Percentiles rank a stretch among this genome's conserved stretches.
Evolutionary conservation across 1,140 invertebrate species (phyloP).

Genomic region (Heliothis subflexa): DNA sequence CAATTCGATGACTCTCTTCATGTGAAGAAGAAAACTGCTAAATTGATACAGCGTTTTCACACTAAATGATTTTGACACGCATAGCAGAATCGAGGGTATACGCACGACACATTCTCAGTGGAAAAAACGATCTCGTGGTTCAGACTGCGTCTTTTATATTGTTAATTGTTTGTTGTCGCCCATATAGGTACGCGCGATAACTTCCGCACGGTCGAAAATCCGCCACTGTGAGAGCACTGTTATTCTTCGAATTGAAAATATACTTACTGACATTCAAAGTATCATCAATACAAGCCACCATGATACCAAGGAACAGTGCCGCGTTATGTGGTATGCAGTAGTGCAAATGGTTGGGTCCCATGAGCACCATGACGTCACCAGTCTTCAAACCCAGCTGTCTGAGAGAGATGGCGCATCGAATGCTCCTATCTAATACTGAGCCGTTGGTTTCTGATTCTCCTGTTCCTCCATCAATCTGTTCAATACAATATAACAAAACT

Average conservation of each 20-base stretch:
- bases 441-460: conserved; percentile 74
- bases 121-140: no score
- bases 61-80: no score
- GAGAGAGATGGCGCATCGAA: conserved; percentile 66
- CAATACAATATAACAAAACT: not conserved
- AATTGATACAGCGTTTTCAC: no score
- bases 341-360: conserved; percentile 68
- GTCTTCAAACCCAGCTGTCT: conserved; percentile 70
- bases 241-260: no score
- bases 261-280: conserved; percentile 66
- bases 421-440: conserved; percentile 66
- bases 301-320: conserved; percentile 63
- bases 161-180: no score
- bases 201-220: no score
- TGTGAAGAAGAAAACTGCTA: not conserved
- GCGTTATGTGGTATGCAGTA: conserved; percentile 78
- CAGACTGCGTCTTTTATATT: no score
- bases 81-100: no score
- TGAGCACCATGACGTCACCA: conserved; percentile 79
- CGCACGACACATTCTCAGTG: no score
- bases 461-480: conserved; percentile 82
- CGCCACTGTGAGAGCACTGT: no score
- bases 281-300: conserved; percentile 60
- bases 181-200: no score
- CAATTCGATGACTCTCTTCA: conserved; percentile 10